Evolutionary conservation across 2,113 vertebrate genomes (phyloP).

Genomic region (Columba livia): DNA sequence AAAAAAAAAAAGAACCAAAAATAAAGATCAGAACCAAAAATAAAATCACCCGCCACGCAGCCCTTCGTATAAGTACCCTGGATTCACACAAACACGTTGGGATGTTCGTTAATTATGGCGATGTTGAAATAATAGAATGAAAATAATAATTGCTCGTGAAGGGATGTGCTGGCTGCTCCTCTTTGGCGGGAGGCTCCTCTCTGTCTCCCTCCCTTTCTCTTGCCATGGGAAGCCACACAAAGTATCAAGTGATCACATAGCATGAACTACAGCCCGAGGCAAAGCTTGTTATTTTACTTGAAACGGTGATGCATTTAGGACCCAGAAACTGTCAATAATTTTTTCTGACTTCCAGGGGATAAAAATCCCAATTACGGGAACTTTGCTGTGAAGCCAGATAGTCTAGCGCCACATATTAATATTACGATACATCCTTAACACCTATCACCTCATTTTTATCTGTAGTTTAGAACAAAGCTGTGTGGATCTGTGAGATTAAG

Average conservation of each 20-base stretch:
- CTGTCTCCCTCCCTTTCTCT: conserved; percentile 37
- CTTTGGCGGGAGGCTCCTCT: conserved; percentile 15
- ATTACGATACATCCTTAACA: background rate
- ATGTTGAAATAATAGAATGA: conserved; percentile 60
- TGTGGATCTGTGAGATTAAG: background rate
- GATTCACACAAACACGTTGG: conserved; percentile 26
- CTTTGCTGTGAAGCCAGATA: background rate
- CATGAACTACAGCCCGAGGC: conserved; percentile 60
- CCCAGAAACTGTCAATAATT: conserved; percentile 62
- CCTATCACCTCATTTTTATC: background rate
- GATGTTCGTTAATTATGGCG: conserved; percentile 57
- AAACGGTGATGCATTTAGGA: conserved; percentile 63
- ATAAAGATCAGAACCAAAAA: conserved; percentile 22
- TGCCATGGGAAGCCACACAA: conserved; percentile 28
- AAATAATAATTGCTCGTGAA: conserved; percentile 48
- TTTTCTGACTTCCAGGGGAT: conserved; percentile 58
- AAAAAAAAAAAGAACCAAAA: background rate
- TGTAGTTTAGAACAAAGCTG: background rate
- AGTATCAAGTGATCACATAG: conserved; percentile 66
- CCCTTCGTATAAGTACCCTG: background rate
- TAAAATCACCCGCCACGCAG: conserved; percentile 37
- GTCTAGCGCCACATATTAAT: background rate
- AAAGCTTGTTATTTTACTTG: conserved; percentile 67
- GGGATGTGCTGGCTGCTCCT: conserved; percentile 39
- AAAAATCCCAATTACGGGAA: conserved; percentile 55